Evolutionary conservation across 2,888 invertebrate genomes (phyloP), one percentile per base, ranked within the genome.

Genomic region (Copidosoma aretas): DNA sequence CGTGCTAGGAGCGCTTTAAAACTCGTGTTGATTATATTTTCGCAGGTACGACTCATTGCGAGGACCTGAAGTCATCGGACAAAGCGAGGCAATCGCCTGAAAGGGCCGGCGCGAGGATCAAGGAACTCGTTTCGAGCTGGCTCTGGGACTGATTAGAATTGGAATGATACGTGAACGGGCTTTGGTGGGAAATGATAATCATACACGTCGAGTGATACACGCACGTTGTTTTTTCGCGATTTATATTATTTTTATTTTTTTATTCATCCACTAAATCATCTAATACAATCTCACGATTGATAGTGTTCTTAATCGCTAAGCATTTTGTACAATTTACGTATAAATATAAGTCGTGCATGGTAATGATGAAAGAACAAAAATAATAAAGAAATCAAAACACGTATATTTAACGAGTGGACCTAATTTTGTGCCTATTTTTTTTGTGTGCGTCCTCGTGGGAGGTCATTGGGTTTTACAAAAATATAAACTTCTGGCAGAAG

Each of bases 31-130:
- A 15, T 46, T 46, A 12, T 46, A 12, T 46, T 15, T 46, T 46
- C 54, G 22, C 56, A 80, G 80, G 77, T 21, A 68, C 78, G 0
- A 79, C 80, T 4, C 80, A 80, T 39, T 79, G 78, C 19, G 69
- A 73, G 49, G 80, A 80, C 71, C 65, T 80, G 14, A 60, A 75
- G 19, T 32, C 43, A 46, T 14, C 17, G 43, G 12, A 14, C 4
- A 46, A 12, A 8, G 43, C 17, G 49, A 32, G 19, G 74, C 77
- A 3, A 17, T 2, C 1, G 0, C 58, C 68, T 5, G 77, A 71
- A 10, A 69, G 80, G 32, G 68, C 14, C 5, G 58, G 65, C 46
- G 78, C 80, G 10, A 75, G 39, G 10, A 68, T 79, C 39, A 76
- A 73, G 10, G 10, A 59, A 8, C 75, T 77, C 25, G 72, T 80